A percentile compares a stretch with the other conserved stretches of the same genome.
These are phyloP conservation scores for Pandion haliaetus DNA, from an alignment of 2,113 vertebrate species.

Conservation along the genomic window DNA sequence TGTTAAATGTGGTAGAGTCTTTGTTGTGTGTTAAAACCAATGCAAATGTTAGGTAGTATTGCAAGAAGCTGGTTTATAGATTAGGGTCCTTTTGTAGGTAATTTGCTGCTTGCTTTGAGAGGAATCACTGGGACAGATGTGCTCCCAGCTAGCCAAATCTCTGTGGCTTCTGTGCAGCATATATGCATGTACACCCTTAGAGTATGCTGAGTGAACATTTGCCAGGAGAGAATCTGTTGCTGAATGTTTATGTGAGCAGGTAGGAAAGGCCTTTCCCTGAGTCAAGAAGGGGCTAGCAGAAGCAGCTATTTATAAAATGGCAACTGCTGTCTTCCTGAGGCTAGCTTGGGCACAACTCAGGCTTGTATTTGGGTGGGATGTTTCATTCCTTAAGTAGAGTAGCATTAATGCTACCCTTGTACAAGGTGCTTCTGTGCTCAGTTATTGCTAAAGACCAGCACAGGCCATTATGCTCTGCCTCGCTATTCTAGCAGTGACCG, in stretches of 20 bases:
- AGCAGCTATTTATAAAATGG: background rate
- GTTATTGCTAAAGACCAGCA: accelerated
- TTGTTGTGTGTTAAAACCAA: background rate
- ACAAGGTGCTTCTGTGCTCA: no score
- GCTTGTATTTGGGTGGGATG: background rate
- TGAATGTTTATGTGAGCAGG: no score
- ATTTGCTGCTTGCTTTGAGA: no score
- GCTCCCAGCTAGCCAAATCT: accelerated
- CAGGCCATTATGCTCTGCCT: accelerated
- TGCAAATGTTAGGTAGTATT: accelerated
- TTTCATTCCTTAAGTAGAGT: accelerated
- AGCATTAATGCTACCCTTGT: accelerated
- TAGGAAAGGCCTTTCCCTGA: background rate
- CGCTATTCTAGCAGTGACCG: accelerated
- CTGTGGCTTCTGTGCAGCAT: accelerated
- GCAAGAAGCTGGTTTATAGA: accelerated
- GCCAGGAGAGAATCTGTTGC: no score
- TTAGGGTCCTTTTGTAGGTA: accelerated
- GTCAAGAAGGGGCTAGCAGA: accelerated
- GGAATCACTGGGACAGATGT: accelerated
- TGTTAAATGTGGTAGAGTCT: accelerated
- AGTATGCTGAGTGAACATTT: accelerated
- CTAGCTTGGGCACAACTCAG: accelerated
- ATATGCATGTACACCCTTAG: accelerated
- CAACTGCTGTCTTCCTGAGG: no score